Evolutionary conservation across 2,113 vertebrate genomes (phyloP).

Genomic region (Eurystomus gularis): DNA sequence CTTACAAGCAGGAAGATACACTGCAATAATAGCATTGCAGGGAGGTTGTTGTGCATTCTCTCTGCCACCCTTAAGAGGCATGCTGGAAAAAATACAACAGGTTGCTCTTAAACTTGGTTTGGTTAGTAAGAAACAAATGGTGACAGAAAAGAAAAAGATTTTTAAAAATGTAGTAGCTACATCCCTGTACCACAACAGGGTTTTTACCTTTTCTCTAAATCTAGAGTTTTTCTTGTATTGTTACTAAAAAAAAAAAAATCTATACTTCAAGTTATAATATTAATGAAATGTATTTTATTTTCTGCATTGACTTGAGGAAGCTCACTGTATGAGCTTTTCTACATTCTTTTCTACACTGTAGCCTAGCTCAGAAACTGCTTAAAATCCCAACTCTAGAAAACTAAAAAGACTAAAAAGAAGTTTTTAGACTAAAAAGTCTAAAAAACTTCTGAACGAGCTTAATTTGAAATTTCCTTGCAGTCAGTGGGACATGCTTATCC

Average conservation of each 20-base stretch:
- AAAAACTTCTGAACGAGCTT: not conserved
- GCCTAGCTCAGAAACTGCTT: not conserved
- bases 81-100: not conserved
- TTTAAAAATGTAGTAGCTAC: not conserved
- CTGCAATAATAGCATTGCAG: no score
- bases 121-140: not conserved
- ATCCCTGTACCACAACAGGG: not conserved
- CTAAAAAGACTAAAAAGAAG: no score
- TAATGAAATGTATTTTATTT: not conserved
- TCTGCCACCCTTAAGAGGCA: not conserved
- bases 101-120: not conserved
- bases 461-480: not conserved
- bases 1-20: not conserved
- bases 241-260: not conserved
- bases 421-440: no score
- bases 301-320: not conserved
- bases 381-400: not conserved
- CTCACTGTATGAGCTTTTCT: not conserved
- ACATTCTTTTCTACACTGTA: not conserved
- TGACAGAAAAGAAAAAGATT: not conserved
- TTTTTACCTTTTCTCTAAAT: not conserved
- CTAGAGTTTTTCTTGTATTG: not conserved
- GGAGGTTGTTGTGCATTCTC: no score
- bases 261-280: not conserved
- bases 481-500: not conserved